Evolutionary conservation across 2,113 vertebrate genomes (phyloP).

Genomic region (Tyrannus savana): DNA sequence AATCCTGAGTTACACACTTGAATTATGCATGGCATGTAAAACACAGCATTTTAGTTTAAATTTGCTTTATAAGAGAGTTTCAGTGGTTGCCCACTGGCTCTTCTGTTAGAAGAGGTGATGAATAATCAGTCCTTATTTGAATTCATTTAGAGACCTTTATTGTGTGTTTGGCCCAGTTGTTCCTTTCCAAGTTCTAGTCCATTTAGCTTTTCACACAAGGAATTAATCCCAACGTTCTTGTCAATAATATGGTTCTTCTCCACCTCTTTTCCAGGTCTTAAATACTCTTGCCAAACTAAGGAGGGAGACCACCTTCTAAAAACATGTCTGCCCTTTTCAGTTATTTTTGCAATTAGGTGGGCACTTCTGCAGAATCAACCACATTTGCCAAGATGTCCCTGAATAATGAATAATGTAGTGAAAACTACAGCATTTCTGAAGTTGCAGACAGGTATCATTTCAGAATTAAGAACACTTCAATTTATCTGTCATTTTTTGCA

Average conservation of each 20-base stretch:
- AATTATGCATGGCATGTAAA: conserved; percentile 34
- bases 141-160: conserved; percentile 7
- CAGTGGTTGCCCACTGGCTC: conserved; percentile 17
- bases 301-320: neutral
- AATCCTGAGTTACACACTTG: neutral
- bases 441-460: neutral
- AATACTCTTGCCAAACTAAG: neutral
- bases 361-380: neutral
- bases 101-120: conserved; percentile 2
- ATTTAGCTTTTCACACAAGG: neutral
- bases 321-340: neutral
- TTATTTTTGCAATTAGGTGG: neutral
- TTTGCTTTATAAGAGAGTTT: neutral
- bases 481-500: neutral
- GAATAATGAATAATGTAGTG: neutral
- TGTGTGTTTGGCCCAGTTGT: neutral
- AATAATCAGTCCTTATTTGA: conserved; percentile 47
- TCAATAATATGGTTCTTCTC: neutral
- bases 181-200: neutral
- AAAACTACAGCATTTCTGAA: neutral
- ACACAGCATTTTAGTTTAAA: neutral
- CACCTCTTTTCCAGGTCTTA: neutral
- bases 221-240: neutral
- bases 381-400: neutral
- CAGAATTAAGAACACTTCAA: neutral